Evolutionary conservation across 2,888 invertebrate genomes (phyloP), one percentile per base, ranked within the genome.

Genomic region (Drosophila subsilvestris): DNA sequence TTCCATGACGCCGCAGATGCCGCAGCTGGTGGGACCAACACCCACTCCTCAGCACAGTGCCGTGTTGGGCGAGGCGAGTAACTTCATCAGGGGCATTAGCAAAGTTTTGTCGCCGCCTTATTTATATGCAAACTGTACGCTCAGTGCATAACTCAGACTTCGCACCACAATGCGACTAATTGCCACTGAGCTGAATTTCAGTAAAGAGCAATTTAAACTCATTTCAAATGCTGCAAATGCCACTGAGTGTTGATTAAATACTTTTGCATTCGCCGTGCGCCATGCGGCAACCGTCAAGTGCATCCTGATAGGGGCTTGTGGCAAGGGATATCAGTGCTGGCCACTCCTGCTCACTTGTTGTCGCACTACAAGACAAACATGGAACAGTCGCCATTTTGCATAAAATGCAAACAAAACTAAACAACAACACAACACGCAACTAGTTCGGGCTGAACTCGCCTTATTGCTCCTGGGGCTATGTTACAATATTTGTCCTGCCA

Each of bases 211-310:
- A 49, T 62, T 51, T 49, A 17, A 69, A 70, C 70, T 61, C 10
- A 58, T 50, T 71, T 70, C 22, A 32, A 53, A 48, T 69, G 29
- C 55, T 18, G 27, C 25, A 20, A 44, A n/a, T 14, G 32, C n/a
- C 10, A 32, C 51, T 49, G 56, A 67, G 75, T 68, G 81, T 74
- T 87, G 85, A 87, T 81, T 78, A 74, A 82, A 81, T 87, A 81
- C 66, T 62, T 65, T 68, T 68, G 44, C 44, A 47, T 53, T 22
- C 32, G 8, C 54, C 37, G 10, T 29, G 29, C 51, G 49, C 44
- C 10, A 58, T 29, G 29, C 9, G 65, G 47, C 67, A 66, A 66
- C 67, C 67, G 25, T 43, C 42, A 65, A 82, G 69, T 54, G 53
- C 32, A 58, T 42, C 63, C 75, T 73, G 61, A 62, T 63, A 63